Base-by-base conservation (phyloP, 1,140 invertebrate species). In the Rhagoletis zephyria region DNA sequence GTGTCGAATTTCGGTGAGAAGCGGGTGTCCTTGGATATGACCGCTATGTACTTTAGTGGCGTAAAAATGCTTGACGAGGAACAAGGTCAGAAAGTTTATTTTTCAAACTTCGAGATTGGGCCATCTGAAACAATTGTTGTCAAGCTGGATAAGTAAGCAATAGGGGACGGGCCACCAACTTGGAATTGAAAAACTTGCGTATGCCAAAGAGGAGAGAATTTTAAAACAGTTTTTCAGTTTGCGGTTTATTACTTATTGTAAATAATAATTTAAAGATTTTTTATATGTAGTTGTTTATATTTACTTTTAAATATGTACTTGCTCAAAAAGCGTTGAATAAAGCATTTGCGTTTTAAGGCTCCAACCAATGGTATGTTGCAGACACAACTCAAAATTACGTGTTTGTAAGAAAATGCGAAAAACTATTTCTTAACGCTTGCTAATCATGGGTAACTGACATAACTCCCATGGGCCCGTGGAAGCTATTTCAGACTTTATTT, bases 31-130 rank as follows among this genome's bases (percentile, higher is more conserved):
- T 95, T 95, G 86, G 96, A 97, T 93, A 94, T 97, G 12, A 96
- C 96, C 0, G 94, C 94, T 1, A 94, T 95, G 90, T 96, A 96
- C 91, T 97, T 96, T 89, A 96, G 96, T 81, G 96, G 96, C 3
- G 94, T 94, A n/a, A 94, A 96, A 30, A 94, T 97, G 60, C 94
- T 96, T 59, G 95, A 94, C 45, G 95, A 95, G 0, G 16, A 12
- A 60, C 90, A 90, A 1, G 94, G 95, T 77, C 93, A 95, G 88
- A 94, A 95, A 87, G 93, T 96, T 65, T 96, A 95, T 86, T 97
- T 97, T 89, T 95, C 96, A 87, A 91, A 95, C 88, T 93, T 97
- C 48, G 93, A 90, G 40, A 94, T 96, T 89, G 90, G 92, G 42
- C 94, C 95, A 3, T 94, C 95, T 87, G 95, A 96, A 90, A 95